Evolutionary conservation across 1,140 invertebrate species (phyloP).

Genomic region (Drosophila mojavensis): DNA sequence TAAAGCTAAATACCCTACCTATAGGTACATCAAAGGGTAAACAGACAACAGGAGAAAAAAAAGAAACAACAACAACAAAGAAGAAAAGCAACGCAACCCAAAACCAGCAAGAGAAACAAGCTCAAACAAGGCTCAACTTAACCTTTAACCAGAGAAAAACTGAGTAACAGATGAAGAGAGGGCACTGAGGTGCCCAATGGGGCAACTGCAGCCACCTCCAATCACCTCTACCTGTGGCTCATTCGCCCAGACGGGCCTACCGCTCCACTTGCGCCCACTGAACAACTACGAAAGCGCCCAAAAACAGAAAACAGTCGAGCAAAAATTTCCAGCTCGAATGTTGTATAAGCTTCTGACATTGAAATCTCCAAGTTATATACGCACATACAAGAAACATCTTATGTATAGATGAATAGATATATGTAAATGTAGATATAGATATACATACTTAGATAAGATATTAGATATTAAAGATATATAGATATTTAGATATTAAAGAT

Average conservation of each 20-base stretch:
- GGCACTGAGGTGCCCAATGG: background rate
- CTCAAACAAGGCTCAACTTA: slow-evolving; percentile 8
- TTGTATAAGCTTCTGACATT: background rate
- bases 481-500: too few relatives aligned
- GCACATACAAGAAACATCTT: background rate
- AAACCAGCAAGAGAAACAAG: slow-evolving; percentile 9
- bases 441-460: background rate
- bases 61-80: background rate
- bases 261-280: slow-evolving; percentile 21
- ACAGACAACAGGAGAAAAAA: background rate
- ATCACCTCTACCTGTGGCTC: slow-evolving; percentile 35
- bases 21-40: background rate
- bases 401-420: background rate
- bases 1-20: too few relatives aligned
- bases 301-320: background rate
- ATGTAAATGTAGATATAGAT: background rate
- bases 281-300: slow-evolving; percentile 3
- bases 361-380: background rate
- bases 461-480: too few relatives aligned
- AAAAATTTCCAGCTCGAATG: background rate
- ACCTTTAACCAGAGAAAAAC: background rate
- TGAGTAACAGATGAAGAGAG: background rate
- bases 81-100: background rate
- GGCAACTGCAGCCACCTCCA: background rate
- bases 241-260: background rate